Conservation (phyloP, 2,888 invertebrate genomes). For the Dorcus parallelipipedus region DNA sequence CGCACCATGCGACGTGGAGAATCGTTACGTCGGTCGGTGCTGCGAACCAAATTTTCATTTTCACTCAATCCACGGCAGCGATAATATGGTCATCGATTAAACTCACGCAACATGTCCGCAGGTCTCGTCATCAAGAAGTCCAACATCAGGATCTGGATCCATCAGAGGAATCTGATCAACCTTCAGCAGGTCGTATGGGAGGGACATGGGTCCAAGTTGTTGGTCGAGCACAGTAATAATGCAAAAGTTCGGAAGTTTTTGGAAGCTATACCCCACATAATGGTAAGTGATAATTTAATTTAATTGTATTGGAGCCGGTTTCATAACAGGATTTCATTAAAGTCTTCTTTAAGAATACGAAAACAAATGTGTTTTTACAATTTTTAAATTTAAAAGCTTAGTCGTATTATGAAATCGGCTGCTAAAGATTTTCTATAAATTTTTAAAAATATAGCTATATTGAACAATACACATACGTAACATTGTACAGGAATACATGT, state of each 20-base stretch:
- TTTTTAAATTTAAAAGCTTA: too few species aligned
- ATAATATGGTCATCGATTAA: conserved; percentile 4
- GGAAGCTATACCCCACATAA: conserved; percentile 89
- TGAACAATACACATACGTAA: too few species aligned
- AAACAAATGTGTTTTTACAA: too few species aligned
- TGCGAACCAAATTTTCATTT: conserved; percentile 5
- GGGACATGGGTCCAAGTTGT: conserved; percentile 80
- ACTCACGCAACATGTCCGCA: conserved; percentile 37
- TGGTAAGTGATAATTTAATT: conserved; percentile 58
- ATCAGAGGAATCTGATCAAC: conserved; percentile 83
- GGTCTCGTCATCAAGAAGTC: conserved; percentile 71
- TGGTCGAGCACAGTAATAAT: conserved; percentile 82
- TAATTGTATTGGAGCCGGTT: too few species aligned
- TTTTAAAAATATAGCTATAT: too few species aligned
- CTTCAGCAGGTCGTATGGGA: conserved; percentile 87
- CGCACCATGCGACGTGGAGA: conserved; percentile 23
- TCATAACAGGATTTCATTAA: too few species aligned
- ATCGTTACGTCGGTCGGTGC: conserved; percentile 5
- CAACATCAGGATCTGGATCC: conserved; percentile 93
- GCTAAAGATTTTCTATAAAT: too few species aligned
- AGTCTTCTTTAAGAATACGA: too few species aligned
- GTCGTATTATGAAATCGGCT: too few species aligned
- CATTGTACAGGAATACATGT: too few species aligned
- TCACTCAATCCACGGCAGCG: conserved; percentile 8
- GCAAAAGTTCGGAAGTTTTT: conserved; percentile 79